Evolutionary conservation across 2,113 vertebrate species (phyloP).

Genomic region (Menidia beryllina): DNA sequence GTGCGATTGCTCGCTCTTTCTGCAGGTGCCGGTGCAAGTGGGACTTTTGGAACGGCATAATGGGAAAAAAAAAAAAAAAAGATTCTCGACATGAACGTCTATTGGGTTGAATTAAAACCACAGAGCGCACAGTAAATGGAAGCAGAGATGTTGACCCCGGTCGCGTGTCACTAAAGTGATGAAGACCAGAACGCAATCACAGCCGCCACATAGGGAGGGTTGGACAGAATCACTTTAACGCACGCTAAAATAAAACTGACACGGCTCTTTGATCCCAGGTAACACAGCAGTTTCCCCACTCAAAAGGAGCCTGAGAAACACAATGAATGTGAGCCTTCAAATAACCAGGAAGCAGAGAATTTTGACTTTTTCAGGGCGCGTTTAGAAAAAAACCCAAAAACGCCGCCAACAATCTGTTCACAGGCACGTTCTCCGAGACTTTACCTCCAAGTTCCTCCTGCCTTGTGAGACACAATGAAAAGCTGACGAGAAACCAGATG

Average conservation of each 20-base stretch:
- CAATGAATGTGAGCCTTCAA: not conserved
- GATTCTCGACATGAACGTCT: constrained; percentile 27
- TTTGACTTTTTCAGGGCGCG: not conserved
- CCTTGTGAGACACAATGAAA: too few relatives aligned
- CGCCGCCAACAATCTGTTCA: not conserved
- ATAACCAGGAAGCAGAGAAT: constrained; percentile 2
- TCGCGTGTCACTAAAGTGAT: constrained; percentile 55
- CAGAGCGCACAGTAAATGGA: constrained; percentile 38
- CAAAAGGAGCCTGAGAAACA: not conserved
- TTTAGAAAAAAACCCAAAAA: constrained; percentile 21
- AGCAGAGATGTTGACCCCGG: constrained; percentile 43
- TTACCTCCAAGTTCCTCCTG: too few relatives aligned
- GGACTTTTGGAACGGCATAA: too few relatives aligned
- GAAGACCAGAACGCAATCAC: constrained; percentile 48
- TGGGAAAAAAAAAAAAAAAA: not conserved
- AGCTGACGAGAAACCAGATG: too few relatives aligned
- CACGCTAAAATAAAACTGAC: constrained; percentile 60
- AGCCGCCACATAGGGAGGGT: constrained; percentile 14
- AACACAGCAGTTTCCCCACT: constrained; percentile 17
- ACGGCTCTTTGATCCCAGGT: constrained; percentile 44
- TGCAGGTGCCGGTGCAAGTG: constrained; percentile 27
- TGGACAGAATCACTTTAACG: constrained; percentile 58
- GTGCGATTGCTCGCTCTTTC: constrained; percentile 15
- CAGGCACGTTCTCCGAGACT: not conserved
- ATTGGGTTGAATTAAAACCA: constrained; percentile 24